Evolutionary conservation across 2,113 vertebrate genomes (phyloP).

Genomic region (Sinocyclocheilus anophthalmus): DNA sequence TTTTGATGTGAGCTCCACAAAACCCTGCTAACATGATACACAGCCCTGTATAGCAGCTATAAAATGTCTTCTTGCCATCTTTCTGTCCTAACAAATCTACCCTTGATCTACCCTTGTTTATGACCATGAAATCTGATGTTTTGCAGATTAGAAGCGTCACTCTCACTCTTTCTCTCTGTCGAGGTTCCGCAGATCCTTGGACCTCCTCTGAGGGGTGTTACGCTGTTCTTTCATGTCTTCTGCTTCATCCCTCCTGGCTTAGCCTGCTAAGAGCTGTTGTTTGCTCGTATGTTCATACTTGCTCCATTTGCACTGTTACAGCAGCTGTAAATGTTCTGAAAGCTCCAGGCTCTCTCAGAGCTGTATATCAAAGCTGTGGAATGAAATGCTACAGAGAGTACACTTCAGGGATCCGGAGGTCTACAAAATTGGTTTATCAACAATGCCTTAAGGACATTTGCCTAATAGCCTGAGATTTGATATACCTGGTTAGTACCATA

Average conservation of each 20-base stretch:
- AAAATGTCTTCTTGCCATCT: background rate
- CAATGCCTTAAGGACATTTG: background rate
- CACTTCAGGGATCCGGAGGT: background rate
- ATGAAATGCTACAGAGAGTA: background rate
- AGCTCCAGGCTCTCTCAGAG: conserved; percentile 15
- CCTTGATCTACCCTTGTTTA: conserved; percentile 19
- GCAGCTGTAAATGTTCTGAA: background rate
- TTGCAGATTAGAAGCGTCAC: background rate
- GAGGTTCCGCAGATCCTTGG: background rate
- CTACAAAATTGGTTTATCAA: too few relatives aligned
- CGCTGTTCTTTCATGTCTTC: background rate
- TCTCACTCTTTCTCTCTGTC: background rate
- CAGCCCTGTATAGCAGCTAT: background rate
- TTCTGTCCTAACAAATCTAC: background rate
- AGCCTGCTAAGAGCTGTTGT: conserved; percentile 10
- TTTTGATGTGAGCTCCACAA: background rate
- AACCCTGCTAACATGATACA: background rate
- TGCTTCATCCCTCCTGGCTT: background rate
- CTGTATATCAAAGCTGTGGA: conserved; percentile 6
- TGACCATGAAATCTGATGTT: background rate
- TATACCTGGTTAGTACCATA: background rate
- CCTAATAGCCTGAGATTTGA: background rate
- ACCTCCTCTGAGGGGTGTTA: conserved; percentile 21
- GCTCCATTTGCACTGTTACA: background rate
- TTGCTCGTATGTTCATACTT: background rate